Conservation (phyloP, 2,888 invertebrate species). For the Calephelis perditalis region DNA sequence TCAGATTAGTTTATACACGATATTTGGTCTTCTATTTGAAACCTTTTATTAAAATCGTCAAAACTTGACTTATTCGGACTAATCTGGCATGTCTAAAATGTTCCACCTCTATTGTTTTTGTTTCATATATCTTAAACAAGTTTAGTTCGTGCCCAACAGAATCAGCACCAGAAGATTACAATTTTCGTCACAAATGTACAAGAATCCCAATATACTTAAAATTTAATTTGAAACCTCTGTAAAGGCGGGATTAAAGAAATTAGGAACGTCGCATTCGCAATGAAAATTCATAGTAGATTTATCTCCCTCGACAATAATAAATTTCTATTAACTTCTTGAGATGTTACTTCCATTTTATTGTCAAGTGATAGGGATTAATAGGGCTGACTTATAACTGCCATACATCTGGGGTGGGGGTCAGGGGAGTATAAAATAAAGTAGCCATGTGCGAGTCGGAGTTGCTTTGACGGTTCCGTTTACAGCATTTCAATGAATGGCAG, state of each 20-base stretch:
- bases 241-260: background rate
- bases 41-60: too few species aligned
- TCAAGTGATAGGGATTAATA: slow-evolving; percentile 76
- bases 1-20: too few species aligned
- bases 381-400: slow-evolving; percentile 76
- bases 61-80: too few species aligned
- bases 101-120: too few species aligned
- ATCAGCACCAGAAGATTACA: too few species aligned
- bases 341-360: slow-evolving; percentile 72
- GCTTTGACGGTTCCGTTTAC: too few species aligned
- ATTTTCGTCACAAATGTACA: too few species aligned
- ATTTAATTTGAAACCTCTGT: background rate
- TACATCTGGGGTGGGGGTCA: slow-evolving; percentile 65
- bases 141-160: too few species aligned
- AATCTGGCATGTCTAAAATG: too few species aligned
- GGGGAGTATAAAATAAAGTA: slow-evolving; percentile 72
- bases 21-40: too few species aligned
- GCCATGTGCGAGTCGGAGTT: slow-evolving; percentile 21
- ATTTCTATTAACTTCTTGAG: slow-evolving; percentile 72
- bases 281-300: slow-evolving; percentile 48
- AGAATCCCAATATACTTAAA: background rate
- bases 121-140: too few species aligned
- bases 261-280: slow-evolving; percentile 27
- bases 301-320: slow-evolving; percentile 57
- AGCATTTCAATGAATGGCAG: too few species aligned